phyloP scores from a whole-genome alignment of 2,888 invertebrate species.

The Microchrysa polita region DNA sequence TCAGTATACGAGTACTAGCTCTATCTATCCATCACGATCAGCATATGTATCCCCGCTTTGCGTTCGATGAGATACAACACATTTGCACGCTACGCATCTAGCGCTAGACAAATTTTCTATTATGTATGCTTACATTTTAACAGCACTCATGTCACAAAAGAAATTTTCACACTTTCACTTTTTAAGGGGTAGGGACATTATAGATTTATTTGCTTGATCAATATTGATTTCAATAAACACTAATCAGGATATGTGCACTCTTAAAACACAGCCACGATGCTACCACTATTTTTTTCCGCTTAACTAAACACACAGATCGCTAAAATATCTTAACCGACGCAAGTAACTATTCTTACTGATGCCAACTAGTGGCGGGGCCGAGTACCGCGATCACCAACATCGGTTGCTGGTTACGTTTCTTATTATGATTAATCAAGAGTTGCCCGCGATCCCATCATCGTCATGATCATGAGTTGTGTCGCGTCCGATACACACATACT shows the following conservation, averaged over 20 bases:
- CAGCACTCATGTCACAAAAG: conserved; percentile 1
- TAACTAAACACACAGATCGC: conserved; percentile 25
- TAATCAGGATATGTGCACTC: too few relatives aligned
- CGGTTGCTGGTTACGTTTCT: not conserved
- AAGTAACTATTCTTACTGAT: not conserved
- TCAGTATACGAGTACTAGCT: too few relatives aligned
- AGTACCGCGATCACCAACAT: conserved; percentile 4
- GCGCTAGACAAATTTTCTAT: not conserved
- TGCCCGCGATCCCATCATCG: conserved; percentile 2
- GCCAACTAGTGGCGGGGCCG: too few relatives aligned
- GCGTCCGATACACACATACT: not conserved
- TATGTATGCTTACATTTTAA: not conserved
- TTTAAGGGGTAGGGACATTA: too few relatives aligned
- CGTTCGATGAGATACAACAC: conserved; percentile 3
- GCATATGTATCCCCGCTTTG: too few relatives aligned
- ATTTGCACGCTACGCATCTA: conserved; percentile 21
- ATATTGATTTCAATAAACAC: too few relatives aligned
- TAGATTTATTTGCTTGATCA: too few relatives aligned
- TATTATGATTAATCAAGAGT: conserved; percentile 36
- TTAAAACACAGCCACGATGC: conserved; percentile 18
- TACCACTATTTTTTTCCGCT: conserved; percentile 25
- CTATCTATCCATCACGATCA: conserved; percentile 6
- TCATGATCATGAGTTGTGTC: not conserved
- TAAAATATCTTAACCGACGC: not conserved
- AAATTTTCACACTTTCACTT: conserved; percentile 25